Base-by-base conservation (phyloP, 2,888 invertebrate genomes). In the Cheilosia vulpina region DNA sequence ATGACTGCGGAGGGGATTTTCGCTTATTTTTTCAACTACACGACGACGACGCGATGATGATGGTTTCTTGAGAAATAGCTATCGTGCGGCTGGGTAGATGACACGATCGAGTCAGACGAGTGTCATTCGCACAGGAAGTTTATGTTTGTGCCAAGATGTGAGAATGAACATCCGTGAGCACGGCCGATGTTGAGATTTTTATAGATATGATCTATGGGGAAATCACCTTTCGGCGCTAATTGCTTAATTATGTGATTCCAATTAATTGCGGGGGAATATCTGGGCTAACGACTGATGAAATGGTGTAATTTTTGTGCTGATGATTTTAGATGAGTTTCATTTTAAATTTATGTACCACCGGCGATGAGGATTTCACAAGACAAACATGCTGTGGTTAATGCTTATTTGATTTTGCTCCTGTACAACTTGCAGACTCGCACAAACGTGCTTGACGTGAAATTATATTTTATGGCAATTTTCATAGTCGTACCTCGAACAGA, bases 71-170 rank as follows among this genome's bases (percentile, higher is more conserved):
- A 57, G 69, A 69, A 69, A 57, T n/a, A 52, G 38, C 55, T 34
- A 4, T 2, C n/a, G 17, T 19, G 24, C 9, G 13, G 53, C 19
- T 27, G 31, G 1, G 11, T 47, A 17, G 50, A 52, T 38, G 52
- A 58, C 24, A 53, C 19, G 45, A 73, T 60, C 13, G 13, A 13
- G 15, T 52, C 21, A 75, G 66, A 45, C 55, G 72, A 65, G 63
- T 81, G 81, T 85, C 77, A 68, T 81, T 85, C 77, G 76, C 85
- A 85, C 85, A 85, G 85, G 85, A 85, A 85, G 85, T 85, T 85
- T 85, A 85, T 85, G 81, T 85, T 85, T 66, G 81, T 72, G 63
- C 52, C 85, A 77, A 66, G 34, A 27, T 38, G 65, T 43, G 58
- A 69, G 53, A 58, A 55, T 62, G 68, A 62, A 60, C 43, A 57